Evolutionary conservation across 2,797 vertebrate species (phyloP), one percentile per base, ranked within the genome.

Genomic region (Diplodus puntazzo): DNA sequence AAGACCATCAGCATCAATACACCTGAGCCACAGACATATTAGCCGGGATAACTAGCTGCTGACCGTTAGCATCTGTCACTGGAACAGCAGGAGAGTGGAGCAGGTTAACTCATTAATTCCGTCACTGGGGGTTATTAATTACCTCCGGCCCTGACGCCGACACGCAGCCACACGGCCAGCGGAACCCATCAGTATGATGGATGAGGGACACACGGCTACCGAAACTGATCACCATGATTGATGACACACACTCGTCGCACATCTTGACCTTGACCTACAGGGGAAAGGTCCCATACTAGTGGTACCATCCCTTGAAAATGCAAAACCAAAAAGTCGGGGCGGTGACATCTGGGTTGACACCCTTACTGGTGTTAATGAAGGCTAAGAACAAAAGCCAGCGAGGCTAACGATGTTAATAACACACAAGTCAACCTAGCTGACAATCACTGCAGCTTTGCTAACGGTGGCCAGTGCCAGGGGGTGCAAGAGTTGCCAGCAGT

Each of bases 161-260:
- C 90, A 77, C 42, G 10, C 59, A 84, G 88, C 82, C 92, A 94
- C 91, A 86, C 82, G 88, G 92, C 87, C 88, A 69, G 89, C 85
- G 87, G 72, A 89, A 83, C 81, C 84, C 88, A 91, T 93, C 93
- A 93, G 82, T 1, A 48, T 95, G 95, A 95, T 95, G 90, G 92
- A 95, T 95, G 94, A 92, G 93, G 81, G 93, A 94, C 95, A 95
- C 94, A 92, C 88, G 93, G 94, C 87, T 86, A 89, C 80, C 92
- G 92, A 91, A 93, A 84, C 87, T 77, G 92, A 93, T 93, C 93
- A 78, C 73, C 43, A 27, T 94, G 95, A 96, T 95, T 90, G 94
- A 96, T 95, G 94, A 92, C 77, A 68, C 73, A 77, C 73, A 85
- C 92, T 92, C 89, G 52, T 89, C 72, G 87, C 90, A 75, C 73